These are phyloP conservation scores for Syngnathoides biaculeatus DNA, from an alignment of 2,113 vertebrate species.

Conservation along the genomic window DNA sequence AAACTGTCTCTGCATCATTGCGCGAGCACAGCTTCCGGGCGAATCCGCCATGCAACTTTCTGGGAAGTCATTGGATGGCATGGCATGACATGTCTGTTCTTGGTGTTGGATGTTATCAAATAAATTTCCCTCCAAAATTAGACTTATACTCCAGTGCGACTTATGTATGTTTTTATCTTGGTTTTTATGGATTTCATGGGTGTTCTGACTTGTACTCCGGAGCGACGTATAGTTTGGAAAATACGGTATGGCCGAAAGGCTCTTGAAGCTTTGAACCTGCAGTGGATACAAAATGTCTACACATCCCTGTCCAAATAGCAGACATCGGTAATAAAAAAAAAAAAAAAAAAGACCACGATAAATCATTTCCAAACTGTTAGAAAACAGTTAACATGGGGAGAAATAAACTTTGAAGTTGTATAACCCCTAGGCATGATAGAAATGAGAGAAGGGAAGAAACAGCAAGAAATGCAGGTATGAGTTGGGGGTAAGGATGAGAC, in stretches of 20 bases:
- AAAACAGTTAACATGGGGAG: conserved; percentile 53
- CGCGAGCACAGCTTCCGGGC: too few relatives aligned
- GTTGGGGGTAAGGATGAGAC: conserved; percentile 32
- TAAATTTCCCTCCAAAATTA: too few relatives aligned
- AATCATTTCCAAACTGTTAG: conserved; percentile 52
- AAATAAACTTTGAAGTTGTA: conserved; percentile 72
- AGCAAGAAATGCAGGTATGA: conserved; percentile 47
- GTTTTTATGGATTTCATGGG: too few relatives aligned
- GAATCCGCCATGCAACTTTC: too few relatives aligned
- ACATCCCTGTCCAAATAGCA: background rate
- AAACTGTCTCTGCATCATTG: too few relatives aligned
- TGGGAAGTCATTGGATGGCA: too few relatives aligned
- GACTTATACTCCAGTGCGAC: too few relatives aligned
- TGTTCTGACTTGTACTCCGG: too few relatives aligned
- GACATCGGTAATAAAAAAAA: background rate
- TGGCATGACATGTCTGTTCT: too few relatives aligned
- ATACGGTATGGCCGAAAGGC: background rate
- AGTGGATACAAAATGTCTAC: background rate
- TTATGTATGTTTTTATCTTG: too few relatives aligned
- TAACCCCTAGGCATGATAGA: conserved; percentile 49
- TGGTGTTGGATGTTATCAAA: too few relatives aligned
- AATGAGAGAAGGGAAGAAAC: conserved; percentile 52
- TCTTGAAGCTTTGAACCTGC: background rate
- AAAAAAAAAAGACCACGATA: background rate
- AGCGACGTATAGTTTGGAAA: too few relatives aligned